Evolutionary conservation across 1,140 invertebrate genomes (phyloP).

Genomic region (Wiebesia pumilae): DNA sequence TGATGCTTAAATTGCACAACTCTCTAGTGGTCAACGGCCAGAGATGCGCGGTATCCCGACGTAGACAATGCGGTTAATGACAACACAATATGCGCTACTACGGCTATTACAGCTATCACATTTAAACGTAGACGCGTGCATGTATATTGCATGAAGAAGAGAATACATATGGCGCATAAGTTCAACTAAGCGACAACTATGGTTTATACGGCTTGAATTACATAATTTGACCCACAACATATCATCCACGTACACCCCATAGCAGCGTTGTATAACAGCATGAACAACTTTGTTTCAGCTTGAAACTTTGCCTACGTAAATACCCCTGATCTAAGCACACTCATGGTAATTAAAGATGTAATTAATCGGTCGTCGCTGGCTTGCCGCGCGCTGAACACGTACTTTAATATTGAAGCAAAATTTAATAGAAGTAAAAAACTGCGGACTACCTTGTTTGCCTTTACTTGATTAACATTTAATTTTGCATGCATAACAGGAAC

Average conservation of each 20-base stretch:
- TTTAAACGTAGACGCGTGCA: not conserved
- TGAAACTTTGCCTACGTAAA: not conserved
- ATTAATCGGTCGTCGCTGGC: conserved; percentile 24
- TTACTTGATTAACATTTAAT: not conserved
- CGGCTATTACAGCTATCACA: not conserved
- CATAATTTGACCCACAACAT: conserved; percentile 42
- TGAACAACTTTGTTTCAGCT: conserved; percentile 1
- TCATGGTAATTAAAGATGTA: conserved; percentile 28
- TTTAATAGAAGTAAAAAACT: not conserved
- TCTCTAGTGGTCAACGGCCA: not conserved
- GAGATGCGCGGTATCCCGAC: not conserved
- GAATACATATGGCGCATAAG: conserved; percentile 5
- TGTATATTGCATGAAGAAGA: not conserved
- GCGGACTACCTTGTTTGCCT: not conserved
- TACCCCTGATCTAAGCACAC: not conserved
- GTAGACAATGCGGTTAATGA: conserved; percentile 21
- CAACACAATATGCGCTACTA: conserved; percentile 8
- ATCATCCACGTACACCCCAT: not conserved
- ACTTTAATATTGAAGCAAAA: conserved; percentile 12
- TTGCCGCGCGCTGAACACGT: too few species aligned
- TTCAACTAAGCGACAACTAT: not conserved
- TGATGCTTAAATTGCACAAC: conserved; percentile 40
- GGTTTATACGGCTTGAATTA: conserved; percentile 32
- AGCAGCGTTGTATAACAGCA: not conserved
- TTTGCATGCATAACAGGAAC: not conserved